phyloP scores from a whole-genome alignment of 53 echinoderm and acorn worm species.

The Hippasteria phrygiana region DNA sequence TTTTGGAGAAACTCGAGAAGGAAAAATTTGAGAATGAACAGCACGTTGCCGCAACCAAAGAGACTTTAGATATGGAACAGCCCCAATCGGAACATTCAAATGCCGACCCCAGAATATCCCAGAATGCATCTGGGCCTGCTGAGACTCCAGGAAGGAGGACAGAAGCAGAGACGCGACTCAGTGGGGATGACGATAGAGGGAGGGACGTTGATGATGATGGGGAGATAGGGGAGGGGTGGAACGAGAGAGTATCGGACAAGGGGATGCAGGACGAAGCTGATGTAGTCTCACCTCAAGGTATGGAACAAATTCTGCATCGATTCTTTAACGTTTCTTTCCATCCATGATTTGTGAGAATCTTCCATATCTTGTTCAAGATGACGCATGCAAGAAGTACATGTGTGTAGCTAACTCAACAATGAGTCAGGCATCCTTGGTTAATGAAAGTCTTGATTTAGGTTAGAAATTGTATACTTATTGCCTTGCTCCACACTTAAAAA shows the following conservation, averaged over 20 bases:
- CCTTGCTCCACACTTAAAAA: too few species aligned
- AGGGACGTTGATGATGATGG: background rate
- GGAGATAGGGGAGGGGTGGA: slow-evolving; percentile 13
- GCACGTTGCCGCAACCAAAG: background rate
- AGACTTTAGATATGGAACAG: background rate
- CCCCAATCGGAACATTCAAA: background rate
- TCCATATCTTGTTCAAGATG: too few species aligned
- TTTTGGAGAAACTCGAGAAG: background rate
- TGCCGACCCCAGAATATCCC: background rate
- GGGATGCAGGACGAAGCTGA: background rate
- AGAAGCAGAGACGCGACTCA: slow-evolving; percentile 23
- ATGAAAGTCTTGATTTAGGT: too few species aligned
- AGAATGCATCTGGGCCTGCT: slow-evolving; percentile 24
- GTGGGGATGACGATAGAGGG: background rate
- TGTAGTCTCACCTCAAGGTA: slow-evolving; percentile 27
- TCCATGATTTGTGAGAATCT: background rate
- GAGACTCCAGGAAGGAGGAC: background rate
- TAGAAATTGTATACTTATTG: too few species aligned
- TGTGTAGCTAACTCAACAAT: too few species aligned
- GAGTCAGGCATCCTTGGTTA: too few species aligned
- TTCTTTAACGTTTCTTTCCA: background rate
- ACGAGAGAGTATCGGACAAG: background rate
- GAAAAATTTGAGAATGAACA: slow-evolving; percentile 9
- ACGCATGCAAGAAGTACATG: too few species aligned
- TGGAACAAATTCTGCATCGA: background rate